These are phyloP conservation scores for Butorides virescens DNA, from an alignment of 2,113 vertebrate species.

Conservation along the genomic window DNA sequence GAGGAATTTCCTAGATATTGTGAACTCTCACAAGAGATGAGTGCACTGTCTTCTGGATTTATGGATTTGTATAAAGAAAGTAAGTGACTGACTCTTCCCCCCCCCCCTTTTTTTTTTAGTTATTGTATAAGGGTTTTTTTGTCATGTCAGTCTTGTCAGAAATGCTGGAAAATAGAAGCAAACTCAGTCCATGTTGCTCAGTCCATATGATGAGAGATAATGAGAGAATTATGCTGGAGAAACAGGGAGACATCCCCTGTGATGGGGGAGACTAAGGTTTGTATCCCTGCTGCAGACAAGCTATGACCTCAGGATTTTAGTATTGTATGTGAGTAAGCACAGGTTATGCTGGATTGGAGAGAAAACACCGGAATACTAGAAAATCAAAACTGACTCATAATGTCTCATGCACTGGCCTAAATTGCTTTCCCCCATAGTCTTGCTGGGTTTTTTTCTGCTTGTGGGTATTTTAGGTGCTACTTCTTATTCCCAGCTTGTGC, in stretches of 20 bases:
- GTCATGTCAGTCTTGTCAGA: neutral
- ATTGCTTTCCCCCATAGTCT: neutral
- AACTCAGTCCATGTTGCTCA: neutral
- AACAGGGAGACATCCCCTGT: neutral
- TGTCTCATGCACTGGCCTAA: neutral
- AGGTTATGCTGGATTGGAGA: neutral
- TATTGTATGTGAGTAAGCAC: neutral
- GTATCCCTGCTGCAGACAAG: neutral
- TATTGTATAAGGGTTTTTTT: neutral
- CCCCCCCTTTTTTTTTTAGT: accelerated
- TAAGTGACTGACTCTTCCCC: too few species aligned
- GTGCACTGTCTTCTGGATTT: neutral
- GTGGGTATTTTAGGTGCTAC: neutral
- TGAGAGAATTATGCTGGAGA: neutral
- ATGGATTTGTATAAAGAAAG: neutral
- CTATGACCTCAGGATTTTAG: neutral
- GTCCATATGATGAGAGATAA: neutral
- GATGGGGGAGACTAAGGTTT: neutral
- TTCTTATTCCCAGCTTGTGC: neutral
- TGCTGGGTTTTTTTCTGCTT: neutral
- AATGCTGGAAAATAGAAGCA: neutral
- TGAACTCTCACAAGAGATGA: neutral
- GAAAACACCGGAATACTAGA: neutral
- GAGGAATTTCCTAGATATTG: neutral
- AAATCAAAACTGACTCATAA: neutral